These are phyloP conservation scores for Drosophila auraria DNA, from an alignment of 1,140 invertebrate species.

Conservation along the genomic window DNA sequence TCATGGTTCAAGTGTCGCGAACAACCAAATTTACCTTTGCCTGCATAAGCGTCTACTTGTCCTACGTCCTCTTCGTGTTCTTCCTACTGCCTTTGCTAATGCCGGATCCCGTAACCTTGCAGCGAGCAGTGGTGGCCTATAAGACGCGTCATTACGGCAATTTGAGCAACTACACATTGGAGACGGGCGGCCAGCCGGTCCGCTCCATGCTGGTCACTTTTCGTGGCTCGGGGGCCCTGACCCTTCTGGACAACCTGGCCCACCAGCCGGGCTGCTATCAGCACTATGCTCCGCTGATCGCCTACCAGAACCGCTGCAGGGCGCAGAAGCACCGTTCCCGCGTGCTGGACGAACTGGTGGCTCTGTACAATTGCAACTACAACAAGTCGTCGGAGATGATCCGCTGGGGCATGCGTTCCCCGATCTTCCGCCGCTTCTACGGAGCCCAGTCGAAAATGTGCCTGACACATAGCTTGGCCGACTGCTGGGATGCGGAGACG, in stretches of 20 bases:
- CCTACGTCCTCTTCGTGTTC: slow-evolving; percentile 57
- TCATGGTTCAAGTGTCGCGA: slow-evolving; percentile 41
- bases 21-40: slow-evolving; percentile 53
- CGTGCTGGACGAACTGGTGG: slow-evolving; percentile 35
- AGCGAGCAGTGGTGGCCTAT: slow-evolving; percentile 27
- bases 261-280: slow-evolving; percentile 61
- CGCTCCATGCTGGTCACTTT: slow-evolving; percentile 65
- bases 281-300: slow-evolving; percentile 57
- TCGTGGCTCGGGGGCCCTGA: slow-evolving; percentile 58
- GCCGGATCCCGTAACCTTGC: slow-evolving; percentile 47
- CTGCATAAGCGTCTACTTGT: slow-evolving; percentile 55
- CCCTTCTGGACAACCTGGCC: slow-evolving; percentile 49
- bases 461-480: slow-evolving; percentile 23
- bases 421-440: slow-evolving; percentile 56
- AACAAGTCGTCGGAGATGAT: slow-evolving; percentile 53
- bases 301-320: slow-evolving; percentile 19
- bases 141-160: slow-evolving; percentile 40
- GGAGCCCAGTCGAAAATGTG: slow-evolving; percentile 56
- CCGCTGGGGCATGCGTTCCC: slow-evolving; percentile 27
- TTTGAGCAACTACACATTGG: slow-evolving; percentile 48
- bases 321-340: not conserved
- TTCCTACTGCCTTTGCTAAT: slow-evolving; percentile 53
- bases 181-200: slow-evolving; percentile 45
- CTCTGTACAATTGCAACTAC: slow-evolving; percentile 57
- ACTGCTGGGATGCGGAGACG: slow-evolving; percentile 49